Base-by-base conservation (phyloP, 2,797 vertebrate species). In the Pogoniulus pusillus region DNA sequence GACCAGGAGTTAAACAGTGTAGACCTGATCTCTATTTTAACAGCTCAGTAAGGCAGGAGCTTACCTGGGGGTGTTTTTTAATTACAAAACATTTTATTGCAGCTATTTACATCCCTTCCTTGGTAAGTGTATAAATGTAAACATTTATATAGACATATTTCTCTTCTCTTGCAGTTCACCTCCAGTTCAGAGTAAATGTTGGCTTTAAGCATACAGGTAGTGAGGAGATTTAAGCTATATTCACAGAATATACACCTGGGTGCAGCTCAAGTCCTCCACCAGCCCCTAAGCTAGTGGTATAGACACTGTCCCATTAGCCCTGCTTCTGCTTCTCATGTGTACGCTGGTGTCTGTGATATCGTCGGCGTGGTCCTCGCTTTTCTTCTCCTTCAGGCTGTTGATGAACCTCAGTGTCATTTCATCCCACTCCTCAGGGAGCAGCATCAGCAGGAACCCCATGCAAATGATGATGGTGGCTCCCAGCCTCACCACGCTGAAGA, bases 401-500 rank as follows among this genome's bases (percentile, higher is more conserved):
- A 99, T 98, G 97, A 99, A 99, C 76, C 98, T 97, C 96, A 99
- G 97, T 5, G 98, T 99, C 79, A 99, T 98, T 15, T 99, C 98
- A 72, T 99, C 99, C 99, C 99, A 99, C 94, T 99, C 99, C 93
- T 99, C 99, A 0, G 99, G 99, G 76, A 99, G 97, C 65, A 99
- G 97, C 98, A 99, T 98, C 34, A 99, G 98, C 93, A 99, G 96
- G 96, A 99, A 99, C 5, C 99, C 99, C 24, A 99, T 94, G 96
- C 99, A 99, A 96, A 99, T 99, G 96, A 99, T 98, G 97, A 98
- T 98, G 87, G 99, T 99, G 57, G 99, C 99, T 23, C 98, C 98
- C 96, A 99, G 96, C n/a, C 99, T 98, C 87, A 99, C 99, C 4
- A 99, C 98, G 0, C 98, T 99, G 98, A 99, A 99, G 97, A 99